Evolutionary conservation across 1,140 invertebrate species (phyloP).

Genomic region (Calephelis virginiensis): DNA sequence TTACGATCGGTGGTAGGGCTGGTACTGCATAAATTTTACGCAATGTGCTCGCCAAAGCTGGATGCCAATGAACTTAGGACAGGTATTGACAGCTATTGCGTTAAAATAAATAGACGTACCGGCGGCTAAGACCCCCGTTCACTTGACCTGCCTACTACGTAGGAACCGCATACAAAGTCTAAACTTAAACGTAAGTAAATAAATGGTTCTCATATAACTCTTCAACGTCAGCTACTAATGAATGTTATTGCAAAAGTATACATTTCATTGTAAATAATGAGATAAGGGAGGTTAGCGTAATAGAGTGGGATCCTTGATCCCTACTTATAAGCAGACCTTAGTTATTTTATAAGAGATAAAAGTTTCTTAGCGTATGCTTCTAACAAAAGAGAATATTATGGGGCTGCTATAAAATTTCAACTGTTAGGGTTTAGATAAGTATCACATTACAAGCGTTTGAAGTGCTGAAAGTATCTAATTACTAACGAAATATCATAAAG

Average conservation of each 20-base stretch:
- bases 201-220: slow-evolving; percentile 52
- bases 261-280: slow-evolving; percentile 21
- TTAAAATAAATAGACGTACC: slow-evolving; percentile 75
- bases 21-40: slow-evolving; percentile 66
- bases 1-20: slow-evolving; percentile 51
- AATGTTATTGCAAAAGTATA: slow-evolving; percentile 19
- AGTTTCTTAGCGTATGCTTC: too few species aligned
- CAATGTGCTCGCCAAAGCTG: slow-evolving; percentile 69
- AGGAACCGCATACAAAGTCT: slow-evolving; percentile 44
- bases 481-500: too few species aligned
- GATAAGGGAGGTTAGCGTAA: background rate
- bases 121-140: slow-evolving; percentile 68
- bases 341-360: too few species aligned
- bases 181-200: slow-evolving; percentile 63
- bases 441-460: too few species aligned
- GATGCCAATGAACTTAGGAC: slow-evolving; percentile 73
- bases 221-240: slow-evolving; percentile 20
- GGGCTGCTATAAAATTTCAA: too few species aligned
- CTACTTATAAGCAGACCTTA: too few species aligned
- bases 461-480: too few species aligned
- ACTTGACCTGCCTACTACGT: slow-evolving; percentile 62
- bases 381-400: too few species aligned
- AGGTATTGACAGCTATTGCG: slow-evolving; percentile 76
- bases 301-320: too few species aligned
- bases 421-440: too few species aligned